Percentiles rank a stretch among this genome's conserved stretches.
These are phyloP conservation scores for Tenodera sinensis DNA, from an alignment of 2,888 invertebrate genomes.

Conservation along the genomic window DNA sequence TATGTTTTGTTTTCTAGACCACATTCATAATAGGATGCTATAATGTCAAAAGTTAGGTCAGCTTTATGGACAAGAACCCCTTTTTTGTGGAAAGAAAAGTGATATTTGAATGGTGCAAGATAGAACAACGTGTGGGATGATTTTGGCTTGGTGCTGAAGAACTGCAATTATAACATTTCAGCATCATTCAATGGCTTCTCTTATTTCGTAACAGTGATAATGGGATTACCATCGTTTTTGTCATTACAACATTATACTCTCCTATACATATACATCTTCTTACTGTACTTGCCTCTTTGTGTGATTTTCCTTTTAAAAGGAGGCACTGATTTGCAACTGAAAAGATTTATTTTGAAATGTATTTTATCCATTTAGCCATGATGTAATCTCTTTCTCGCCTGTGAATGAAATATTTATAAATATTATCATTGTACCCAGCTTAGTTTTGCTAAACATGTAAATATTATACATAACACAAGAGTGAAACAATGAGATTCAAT, in stretches of 20 bases:
- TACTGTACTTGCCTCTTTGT: slow-evolving; percentile 20
- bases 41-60: background rate
- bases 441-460: slow-evolving; percentile 22
- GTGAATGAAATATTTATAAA: slow-evolving; percentile 10
- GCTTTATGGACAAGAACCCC: background rate
- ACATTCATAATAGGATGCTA: background rate
- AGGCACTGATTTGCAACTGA: background rate
- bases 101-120: background rate
- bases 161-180: background rate
- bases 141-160: background rate
- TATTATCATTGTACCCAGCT: slow-evolving; percentile 20
- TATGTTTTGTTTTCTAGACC: background rate
- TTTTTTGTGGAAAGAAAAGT: background rate
- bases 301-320: slow-evolving; percentile 20
- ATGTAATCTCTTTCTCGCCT: slow-evolving; percentile 10
- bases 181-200: background rate
- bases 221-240: background rate
- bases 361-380: slow-evolving; percentile 14
- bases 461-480: slow-evolving; percentile 25
- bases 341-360: slow-evolving; percentile 11
- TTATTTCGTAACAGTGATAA: slow-evolving; percentile 1
- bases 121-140: background rate
- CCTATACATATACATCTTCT: background rate
- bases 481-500: slow-evolving; percentile 1
- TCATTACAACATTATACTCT: slow-evolving; percentile 1